Percentiles rank a stretch among this genome's conserved stretches.
Evolutionary conservation across 2,797 vertebrate species (phyloP).

Genomic region (Ctenopoma kingsleyae): DNA sequence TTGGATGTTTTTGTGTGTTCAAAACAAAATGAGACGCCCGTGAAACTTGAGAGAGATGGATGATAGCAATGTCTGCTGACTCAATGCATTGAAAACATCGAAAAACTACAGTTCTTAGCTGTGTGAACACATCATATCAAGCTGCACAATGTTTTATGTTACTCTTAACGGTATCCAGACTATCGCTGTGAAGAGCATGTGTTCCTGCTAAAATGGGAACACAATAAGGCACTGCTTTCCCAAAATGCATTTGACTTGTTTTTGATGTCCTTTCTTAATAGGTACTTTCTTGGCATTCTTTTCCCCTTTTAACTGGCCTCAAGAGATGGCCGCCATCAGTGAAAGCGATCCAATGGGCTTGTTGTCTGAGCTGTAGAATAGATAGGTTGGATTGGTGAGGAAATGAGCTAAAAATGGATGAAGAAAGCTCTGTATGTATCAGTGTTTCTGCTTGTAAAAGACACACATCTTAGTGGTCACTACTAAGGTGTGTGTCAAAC

Average conservation of each 20-base stretch:
- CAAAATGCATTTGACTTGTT: conserved; percentile 36
- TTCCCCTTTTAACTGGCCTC: conserved; percentile 13
- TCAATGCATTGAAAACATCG: not conserved
- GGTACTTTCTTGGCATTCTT: conserved; percentile 31
- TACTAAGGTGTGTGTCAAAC: not conserved
- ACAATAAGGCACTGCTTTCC: conserved; percentile 16
- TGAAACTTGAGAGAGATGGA: conserved; percentile 17
- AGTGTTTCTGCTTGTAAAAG: not conserved
- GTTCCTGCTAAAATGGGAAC: conserved; percentile 32
- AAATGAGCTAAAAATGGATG: conserved; percentile 38
- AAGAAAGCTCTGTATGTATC: conserved; percentile 2
- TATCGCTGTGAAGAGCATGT: conserved; percentile 30
- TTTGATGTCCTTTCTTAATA: conserved; percentile 52
- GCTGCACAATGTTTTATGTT: not conserved
- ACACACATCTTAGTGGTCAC: conserved; percentile 4
- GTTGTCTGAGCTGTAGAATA: conserved; percentile 27
- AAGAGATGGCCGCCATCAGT: conserved; percentile 13
- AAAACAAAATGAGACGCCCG: conserved; percentile 12
- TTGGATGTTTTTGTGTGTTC: conserved; percentile 12
- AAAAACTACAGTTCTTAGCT: not conserved
- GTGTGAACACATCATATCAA: not conserved
- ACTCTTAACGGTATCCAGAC: conserved; percentile 10
- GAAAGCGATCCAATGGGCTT: conserved; percentile 39
- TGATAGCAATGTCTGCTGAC: conserved; percentile 4
- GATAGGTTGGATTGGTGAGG: conserved; percentile 31